phyloP scores from a whole-genome alignment of 2,113 vertebrate species.

The Nannospalax galili region DNA sequence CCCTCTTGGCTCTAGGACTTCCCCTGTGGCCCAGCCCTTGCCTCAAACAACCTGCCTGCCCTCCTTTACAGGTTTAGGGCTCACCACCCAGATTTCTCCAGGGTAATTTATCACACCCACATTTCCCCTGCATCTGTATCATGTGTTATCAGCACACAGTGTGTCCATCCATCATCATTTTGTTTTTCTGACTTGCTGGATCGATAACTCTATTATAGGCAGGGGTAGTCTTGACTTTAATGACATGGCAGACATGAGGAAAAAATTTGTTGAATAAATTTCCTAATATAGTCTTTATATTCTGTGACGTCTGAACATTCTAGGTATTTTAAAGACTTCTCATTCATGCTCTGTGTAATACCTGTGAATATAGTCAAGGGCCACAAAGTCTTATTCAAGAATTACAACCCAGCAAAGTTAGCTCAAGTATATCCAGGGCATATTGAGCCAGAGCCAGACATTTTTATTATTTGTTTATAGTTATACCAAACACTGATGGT shows the following conservation, averaged over 20 bases:
- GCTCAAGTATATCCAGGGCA: neutral
- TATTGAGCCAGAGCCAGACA: neutral
- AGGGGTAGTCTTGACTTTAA: neutral
- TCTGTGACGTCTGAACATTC: conserved; percentile 18
- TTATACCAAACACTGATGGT: neutral
- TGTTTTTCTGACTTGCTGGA: conserved; percentile 20
- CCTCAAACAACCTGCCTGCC: neutral
- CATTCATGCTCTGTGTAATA: neutral
- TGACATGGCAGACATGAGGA: neutral
- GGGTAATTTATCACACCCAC: neutral
- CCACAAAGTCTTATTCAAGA: neutral
- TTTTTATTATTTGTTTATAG: neutral
- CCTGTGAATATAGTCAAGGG: neutral
- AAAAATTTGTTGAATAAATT: conserved; percentile 40
- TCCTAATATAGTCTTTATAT: neutral
- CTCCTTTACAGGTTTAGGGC: neutral
- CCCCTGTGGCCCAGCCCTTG: neutral
- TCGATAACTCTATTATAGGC: neutral
- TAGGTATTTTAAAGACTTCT: conserved; percentile 14
- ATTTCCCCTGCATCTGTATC: neutral
- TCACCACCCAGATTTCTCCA: neutral
- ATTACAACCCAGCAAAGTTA: neutral
- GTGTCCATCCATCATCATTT: neutral
- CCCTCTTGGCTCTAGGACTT: neutral
- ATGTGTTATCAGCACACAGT: neutral